phyloP scores from a whole-genome alignment of 1,140 invertebrate species.

The Mycetomoellerius zeteki region DNA sequence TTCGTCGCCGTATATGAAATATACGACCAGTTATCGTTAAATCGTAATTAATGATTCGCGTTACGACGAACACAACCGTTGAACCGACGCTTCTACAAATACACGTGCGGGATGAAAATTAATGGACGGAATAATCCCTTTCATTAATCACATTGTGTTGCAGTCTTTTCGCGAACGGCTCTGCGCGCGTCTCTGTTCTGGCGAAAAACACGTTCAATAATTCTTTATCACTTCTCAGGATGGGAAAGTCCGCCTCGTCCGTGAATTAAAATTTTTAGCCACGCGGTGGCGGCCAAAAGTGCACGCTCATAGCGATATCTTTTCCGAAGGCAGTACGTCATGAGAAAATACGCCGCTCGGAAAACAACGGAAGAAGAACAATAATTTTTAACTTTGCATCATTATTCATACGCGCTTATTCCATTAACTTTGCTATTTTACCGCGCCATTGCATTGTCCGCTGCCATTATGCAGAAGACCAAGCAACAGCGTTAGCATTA shows the following conservation, averaged over 20 bases:
- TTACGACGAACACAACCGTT: constrained; percentile 25
- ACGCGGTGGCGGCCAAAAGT: not conserved
- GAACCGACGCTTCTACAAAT: constrained; percentile 34
- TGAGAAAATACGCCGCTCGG: not conserved
- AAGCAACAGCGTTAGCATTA: constrained; percentile 6
- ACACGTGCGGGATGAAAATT: constrained; percentile 51
- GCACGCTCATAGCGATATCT: not conserved
- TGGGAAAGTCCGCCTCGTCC: not conserved
- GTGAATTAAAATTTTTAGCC: constrained; percentile 22
- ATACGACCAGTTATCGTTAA: constrained; percentile 38
- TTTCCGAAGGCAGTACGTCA: too few relatives aligned
- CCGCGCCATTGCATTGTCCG: not conserved
- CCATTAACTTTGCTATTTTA: constrained; percentile 30
- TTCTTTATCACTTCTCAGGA: constrained; percentile 36
- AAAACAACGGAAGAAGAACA: constrained; percentile 10
- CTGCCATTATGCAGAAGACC: constrained; percentile 9
- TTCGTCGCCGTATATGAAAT: constrained; percentile 20
- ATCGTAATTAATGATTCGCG: constrained; percentile 58
- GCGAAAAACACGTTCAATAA: constrained; percentile 36
- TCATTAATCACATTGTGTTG: constrained; percentile 51
- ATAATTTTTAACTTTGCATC: constrained; percentile 46
- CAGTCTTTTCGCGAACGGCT: constrained; percentile 7
- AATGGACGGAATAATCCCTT: constrained; percentile 56
- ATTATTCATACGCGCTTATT: constrained; percentile 34
- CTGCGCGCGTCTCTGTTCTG: not conserved